Percentiles rank a stretch among this genome's conserved stretches.
phyloP scores from a whole-genome alignment of 1,140 invertebrate genomes.

The Scaptodrosophila lebanonensis region DNA sequence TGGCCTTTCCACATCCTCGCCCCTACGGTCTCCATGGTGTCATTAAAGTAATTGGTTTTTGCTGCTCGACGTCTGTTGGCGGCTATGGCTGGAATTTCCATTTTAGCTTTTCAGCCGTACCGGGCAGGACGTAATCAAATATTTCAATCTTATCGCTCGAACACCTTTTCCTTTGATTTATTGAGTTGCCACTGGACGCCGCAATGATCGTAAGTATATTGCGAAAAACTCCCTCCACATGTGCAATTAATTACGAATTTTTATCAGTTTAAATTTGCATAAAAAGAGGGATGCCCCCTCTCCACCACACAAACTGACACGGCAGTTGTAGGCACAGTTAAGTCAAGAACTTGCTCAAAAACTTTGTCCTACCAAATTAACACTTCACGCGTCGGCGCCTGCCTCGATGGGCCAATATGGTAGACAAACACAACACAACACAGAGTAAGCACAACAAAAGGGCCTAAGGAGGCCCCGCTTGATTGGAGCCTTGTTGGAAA shows the following conservation, averaged over 20 bases:
- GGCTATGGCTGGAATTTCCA: slow-evolving; percentile 15
- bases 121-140: slow-evolving; percentile 34
- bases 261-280: slow-evolving; percentile 6
- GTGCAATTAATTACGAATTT: slow-evolving; percentile 56
- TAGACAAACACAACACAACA: slow-evolving; percentile 12
- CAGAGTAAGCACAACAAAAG: not conserved
- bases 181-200: too few relatives aligned
- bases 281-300: too few relatives aligned
- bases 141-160: slow-evolving; percentile 51
- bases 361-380: slow-evolving; percentile 25
- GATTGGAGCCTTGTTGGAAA: too few relatives aligned
- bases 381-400: slow-evolving; percentile 25
- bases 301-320: too few relatives aligned
- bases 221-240: slow-evolving; percentile 37
- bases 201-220: too few relatives aligned
- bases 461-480: too few relatives aligned
- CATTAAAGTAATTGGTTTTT: slow-evolving; percentile 65
- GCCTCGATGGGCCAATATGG: slow-evolving; percentile 2
- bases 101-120: slow-evolving; percentile 4
- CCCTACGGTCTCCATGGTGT: slow-evolving; percentile 40
- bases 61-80: too few relatives aligned
- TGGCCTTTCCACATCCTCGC: not conserved
- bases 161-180: slow-evolving; percentile 55
- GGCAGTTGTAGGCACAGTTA: too few relatives aligned
- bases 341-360: too few relatives aligned